Base-by-base conservation (phyloP, 2,113 vertebrate species). In the Tachuris rubrigastra region DNA sequence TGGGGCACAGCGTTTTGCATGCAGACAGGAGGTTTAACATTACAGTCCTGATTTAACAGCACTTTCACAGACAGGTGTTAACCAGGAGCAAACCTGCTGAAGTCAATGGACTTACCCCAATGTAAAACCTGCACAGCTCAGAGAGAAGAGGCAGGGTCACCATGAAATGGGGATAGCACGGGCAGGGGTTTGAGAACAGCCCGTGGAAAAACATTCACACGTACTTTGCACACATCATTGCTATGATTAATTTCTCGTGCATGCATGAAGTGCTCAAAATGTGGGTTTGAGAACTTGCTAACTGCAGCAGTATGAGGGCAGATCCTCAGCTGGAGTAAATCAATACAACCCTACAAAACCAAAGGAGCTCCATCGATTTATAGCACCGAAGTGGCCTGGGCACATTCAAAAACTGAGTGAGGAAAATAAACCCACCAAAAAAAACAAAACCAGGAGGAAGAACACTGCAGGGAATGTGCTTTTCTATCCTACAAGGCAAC, bases 281-380 rank as follows among this genome's bases (percentile, higher is more conserved):
- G 47, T 86, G 92, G 65, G 50, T 76, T 73, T 82, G 81, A 96
- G 81, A 96, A 79, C 39, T 91, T 87, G 87, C 87, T 87, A 82
- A 83, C 74, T 91, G 42, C 85, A 82, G 78, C 84, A 87, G 66
- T 11, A 53, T 49, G 37, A 89, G 74, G 91, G 87, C 87, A 87
- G 67, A 93, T 69, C 75, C 47, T 95, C 90, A 90, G 85, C 85
- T 94, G 95, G 87, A 94, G 67, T 67, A 96, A 88, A 95, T 95
- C 87, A 95, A 41, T 74, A 91, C 17, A 93, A 79, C 27, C 39
- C 74, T 63, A 73, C 11, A 0, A 93, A 95, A 83, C 41, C 82
- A 91, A 77, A 77, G 77, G 49, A 87, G 41, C 37, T 47, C 56
- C 58, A 66, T 5, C 67, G 59, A 74, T 93, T 93, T 90, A 91